Base-by-base conservation (phyloP, 2,797 vertebrate genomes). In the Numenius phaeopus region DNA sequence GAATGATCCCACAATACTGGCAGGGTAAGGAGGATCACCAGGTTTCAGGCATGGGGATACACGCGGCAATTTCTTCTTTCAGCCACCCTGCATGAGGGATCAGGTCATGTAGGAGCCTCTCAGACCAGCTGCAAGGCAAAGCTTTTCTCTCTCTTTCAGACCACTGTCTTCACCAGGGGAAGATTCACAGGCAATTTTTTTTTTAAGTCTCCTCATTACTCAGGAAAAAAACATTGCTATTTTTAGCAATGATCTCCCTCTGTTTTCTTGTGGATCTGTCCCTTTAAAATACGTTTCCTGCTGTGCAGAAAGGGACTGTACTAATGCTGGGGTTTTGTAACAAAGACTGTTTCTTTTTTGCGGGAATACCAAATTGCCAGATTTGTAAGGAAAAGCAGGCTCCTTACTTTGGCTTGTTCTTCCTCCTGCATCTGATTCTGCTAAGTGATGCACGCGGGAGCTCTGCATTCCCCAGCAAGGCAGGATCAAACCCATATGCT, bases 31-130 rank as follows among this genome's bases (percentile, higher is more conserved):
- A 82, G 18, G 46, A 20, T 24, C 2, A 1, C 24, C 32, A n/a
- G 10, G 27, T 15, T 34, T 34, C 37, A 7, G 2, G 22, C 39
- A 7, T 2, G 22, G 46, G 14, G 30, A 22, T 16, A 32, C 24
- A 30, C 0, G 0, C 0, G 7, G 52, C 61, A 47, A 4, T 9
- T 46, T 42, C 81, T 78, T 42, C 73, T 69, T 66, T 76, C 58
- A 89, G 2, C 21, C 55, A 46, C 7, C 37, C 47, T 29, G 37
- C 10, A 12, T 7, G 26, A 26, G 0, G 1, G 77, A 70, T 46
- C 27, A 29, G 71, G 27, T 18, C 67, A 44, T 1, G 16, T 55
- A 34, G 62, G 26, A 70, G 24, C 42, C 55, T 50, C 7, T 19
- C 67, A 20, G 19, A 18, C 16, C 3, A 5, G 26, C 24, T 42